Base-by-base conservation (phyloP, 2,797 vertebrate genomes). In the Ambastaia sidthimunki region DNA sequence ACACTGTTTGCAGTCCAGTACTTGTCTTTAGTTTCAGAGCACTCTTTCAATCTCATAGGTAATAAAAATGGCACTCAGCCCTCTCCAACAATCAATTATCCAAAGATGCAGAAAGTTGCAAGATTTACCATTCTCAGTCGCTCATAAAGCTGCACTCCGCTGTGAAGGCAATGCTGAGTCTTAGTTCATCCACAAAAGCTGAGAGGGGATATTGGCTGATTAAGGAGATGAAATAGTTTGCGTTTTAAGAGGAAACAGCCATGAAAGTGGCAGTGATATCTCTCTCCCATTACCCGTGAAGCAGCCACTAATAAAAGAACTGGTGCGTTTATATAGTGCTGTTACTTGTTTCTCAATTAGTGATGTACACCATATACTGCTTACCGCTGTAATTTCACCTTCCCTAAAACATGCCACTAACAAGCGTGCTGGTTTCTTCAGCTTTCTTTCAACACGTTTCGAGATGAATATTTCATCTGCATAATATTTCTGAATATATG, bases 1-100 rank as follows among this genome's bases (percentile, higher is more conserved):
- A 50, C 25, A 23, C 57, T 50, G 79, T 71, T 74, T 71, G 76
- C 81, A 72, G 71, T 78, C 62, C 47, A 79, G 81, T 77, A 74
- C 75, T 70, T 18, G 54, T 69, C 66, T 41, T 68, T 83, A 78
- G 73, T 80, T 83, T 80, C 66, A 67, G 70, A 82, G 69, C 41
- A 66, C 48, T 54, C 62, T 80, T 80, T 85, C 81, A 82, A 84
- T 87, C 74, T 80, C 62, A 52, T 54, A 80, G 18, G 77, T 74
- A 76, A 76, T 85, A 84, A 81, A 83, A 59, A 31, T 71, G 23
- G 76, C 84, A 60, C 62, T 69, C 31, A 59, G 50, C 70, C 48
- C 74, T 82, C 63, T 62, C 80, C 55, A 59, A 66, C 79, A 66
- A 81, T 81, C 86, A 82, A 82, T 84, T 84, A 82, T 67, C 77